These are phyloP conservation scores for Coreoperca whiteheadi DNA, from an alignment of 2,113 vertebrate species.

Conservation along the genomic window DNA sequence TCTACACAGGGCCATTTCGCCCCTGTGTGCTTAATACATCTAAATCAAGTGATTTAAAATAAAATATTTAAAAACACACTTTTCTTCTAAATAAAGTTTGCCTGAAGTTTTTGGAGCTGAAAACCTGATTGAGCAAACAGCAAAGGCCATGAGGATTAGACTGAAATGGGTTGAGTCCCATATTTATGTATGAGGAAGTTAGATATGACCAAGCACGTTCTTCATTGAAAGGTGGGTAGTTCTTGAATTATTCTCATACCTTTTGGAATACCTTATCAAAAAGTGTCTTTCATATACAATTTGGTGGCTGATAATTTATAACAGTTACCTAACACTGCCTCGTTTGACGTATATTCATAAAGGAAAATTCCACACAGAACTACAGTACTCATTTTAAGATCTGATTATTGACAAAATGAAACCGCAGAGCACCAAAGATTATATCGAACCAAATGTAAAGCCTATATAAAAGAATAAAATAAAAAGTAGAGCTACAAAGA, in stretches of 20 bases:
- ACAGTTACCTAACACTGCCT: not conserved
- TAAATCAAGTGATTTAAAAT: constrained; percentile 37
- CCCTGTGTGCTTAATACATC: constrained; percentile 4
- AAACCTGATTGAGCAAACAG: constrained; percentile 51
- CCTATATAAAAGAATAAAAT: not conserved
- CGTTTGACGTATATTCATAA: not conserved
- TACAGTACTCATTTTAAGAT: not conserved
- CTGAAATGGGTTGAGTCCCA: constrained; percentile 64
- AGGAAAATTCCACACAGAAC: not conserved
- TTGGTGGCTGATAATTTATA: not conserved
- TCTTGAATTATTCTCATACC: constrained; percentile 40
- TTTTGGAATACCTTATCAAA: constrained; percentile 40
- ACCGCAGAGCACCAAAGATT: not conserved
- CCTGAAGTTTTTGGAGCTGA: constrained; percentile 17
- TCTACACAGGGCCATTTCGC: not conserved
- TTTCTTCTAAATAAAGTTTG: constrained; percentile 45
- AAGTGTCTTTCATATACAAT: constrained; percentile 14
- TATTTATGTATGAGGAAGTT: constrained; percentile 79
- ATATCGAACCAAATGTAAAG: not conserved
- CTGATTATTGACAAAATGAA: not conserved
- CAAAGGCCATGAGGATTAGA: constrained; percentile 72
- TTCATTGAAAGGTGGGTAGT: constrained; percentile 47
- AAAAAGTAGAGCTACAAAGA: not conserved
- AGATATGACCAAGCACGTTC: constrained; percentile 75
- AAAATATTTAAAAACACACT: constrained; percentile 17